A percentile compares a stretch with the other conserved stretches of the same genome.
phyloP scores from a whole-genome alignment of 2,113 vertebrate species.

The Mirounga angustirostris region DNA sequence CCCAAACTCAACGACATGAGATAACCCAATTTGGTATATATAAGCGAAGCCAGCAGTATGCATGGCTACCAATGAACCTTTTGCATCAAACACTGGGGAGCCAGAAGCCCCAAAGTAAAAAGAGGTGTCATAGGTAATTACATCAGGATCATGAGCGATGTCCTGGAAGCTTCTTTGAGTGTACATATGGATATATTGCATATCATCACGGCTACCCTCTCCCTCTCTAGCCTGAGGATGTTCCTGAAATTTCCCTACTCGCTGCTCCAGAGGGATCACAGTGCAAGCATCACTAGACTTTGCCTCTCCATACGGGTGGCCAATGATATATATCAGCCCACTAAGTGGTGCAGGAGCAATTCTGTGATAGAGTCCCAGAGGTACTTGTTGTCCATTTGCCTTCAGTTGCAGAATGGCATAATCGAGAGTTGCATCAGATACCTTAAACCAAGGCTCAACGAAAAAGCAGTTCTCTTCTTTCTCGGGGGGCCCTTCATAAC shows the following conservation, averaged over 20 bases:
- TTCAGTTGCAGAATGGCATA: constrained; percentile 72
- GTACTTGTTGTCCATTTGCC: not conserved
- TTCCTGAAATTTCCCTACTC: not conserved
- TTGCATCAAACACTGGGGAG: constrained; percentile 71
- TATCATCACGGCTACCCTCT: rapidly evolving
- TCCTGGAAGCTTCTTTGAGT: constrained; percentile 17
- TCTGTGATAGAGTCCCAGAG: not conserved
- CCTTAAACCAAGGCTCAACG: constrained; percentile 50
- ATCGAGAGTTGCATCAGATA: not conserved
- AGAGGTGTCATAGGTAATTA: constrained; percentile 64
- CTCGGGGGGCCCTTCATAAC: not conserved
- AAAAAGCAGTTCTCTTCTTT: not conserved
- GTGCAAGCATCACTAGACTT: constrained; percentile 56
- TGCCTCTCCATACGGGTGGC: constrained; percentile 50
- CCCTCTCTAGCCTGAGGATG: not conserved
- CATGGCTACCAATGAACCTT: constrained; percentile 59
- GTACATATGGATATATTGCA: not conserved
- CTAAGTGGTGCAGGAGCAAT: rapidly evolving
- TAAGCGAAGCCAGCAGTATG: not conserved
- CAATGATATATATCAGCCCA: constrained; percentile 67
- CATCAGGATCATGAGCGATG: rapidly evolving
- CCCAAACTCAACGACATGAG: constrained; percentile 71
- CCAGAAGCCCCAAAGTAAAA: constrained; percentile 74
- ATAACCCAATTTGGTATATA: rapidly evolving
- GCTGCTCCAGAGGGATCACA: not conserved